Evolutionary conservation across 2,888 invertebrate genomes (phyloP), one percentile per base, ranked within the genome.

Genomic region (Dynastes maya): DNA sequence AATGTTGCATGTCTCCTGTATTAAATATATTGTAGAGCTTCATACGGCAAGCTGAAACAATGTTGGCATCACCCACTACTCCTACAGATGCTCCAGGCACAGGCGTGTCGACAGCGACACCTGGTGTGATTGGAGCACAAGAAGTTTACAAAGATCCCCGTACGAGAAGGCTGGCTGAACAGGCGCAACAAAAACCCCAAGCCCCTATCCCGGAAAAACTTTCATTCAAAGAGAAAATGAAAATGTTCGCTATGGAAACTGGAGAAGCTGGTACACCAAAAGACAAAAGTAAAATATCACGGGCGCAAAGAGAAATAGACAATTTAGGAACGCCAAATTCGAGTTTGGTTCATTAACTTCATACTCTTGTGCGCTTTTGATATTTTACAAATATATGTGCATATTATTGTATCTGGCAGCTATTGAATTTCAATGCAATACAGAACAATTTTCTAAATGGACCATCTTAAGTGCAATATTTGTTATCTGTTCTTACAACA

Each of bases 181-280:
- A 94, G 85, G 90, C 89, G 6, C 89, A 89, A 75, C 92, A 92
- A 81, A 92, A 93, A 82, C 92, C 92, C 83, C 91, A 90, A 80
- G 90, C 90, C 77, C 92, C 93, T 78, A 92, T 96, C 81, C 97
- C 97, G 1, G 98, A 98, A 88, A 97, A 98, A 85, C 91, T 99
- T 80, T 97, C 97, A 78, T 99, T 99, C 90, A 95, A 97, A 88
- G 99, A 99, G 89, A 99, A 99, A 90, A 99, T 99, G 98, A 97
- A 97, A 90, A 97, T 98, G 96, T 99, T 99, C 91, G 99, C 98
- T 63, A 93, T 96, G 90, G 98, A 98, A 90, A 95, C 97, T 13
- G 98, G 98, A 61, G 98, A 98, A 87, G 93, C 95, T 85, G 93
- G 94, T 86, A 97, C 97, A 80, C 98, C 98, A 82, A 95, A 96